phyloP scores from a whole-genome alignment of 1,140 invertebrate species.

The Bradynema listronoti region DNA sequence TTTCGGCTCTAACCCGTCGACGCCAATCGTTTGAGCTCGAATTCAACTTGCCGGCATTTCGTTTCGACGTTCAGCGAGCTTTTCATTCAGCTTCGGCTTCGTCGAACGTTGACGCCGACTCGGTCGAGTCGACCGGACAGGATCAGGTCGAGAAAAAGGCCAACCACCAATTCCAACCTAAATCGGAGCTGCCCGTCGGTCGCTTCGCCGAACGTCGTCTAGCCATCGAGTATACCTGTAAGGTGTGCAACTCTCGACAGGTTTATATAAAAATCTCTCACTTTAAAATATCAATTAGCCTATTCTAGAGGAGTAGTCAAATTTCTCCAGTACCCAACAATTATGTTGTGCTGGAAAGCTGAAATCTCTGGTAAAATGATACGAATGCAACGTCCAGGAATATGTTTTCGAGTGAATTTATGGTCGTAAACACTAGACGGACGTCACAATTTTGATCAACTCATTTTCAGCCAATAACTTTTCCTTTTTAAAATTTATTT shows the following conservation, averaged over 20 bases:
- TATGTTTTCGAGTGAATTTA: constrained; percentile 21
- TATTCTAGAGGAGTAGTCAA: not conserved
- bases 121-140: too few relatives aligned
- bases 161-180: too few relatives aligned
- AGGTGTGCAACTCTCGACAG: constrained; percentile 52
- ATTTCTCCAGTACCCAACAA: constrained; percentile 1
- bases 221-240: constrained; percentile 52
- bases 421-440: not conserved
- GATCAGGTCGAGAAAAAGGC: too few relatives aligned
- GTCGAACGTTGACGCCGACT: too few relatives aligned
- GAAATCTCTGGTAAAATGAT: not conserved
- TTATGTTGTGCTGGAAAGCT: not conserved
- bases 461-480: not conserved
- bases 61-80: too few relatives aligned
- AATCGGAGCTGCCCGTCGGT: too few relatives aligned
- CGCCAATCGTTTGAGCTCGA: too few relatives aligned
- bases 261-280: constrained; percentile 21
- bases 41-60: too few relatives aligned
- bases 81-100: too few relatives aligned
- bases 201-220: too few relatives aligned
- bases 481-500: not conserved
- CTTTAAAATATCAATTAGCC: constrained; percentile 7
- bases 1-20: too few relatives aligned
- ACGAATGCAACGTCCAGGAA: constrained; percentile 5
- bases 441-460: not conserved